These are phyloP conservation scores for Threskiornis aethiopicus DNA, from an alignment of 2,797 vertebrate genomes.

Conservation along the genomic window DNA sequence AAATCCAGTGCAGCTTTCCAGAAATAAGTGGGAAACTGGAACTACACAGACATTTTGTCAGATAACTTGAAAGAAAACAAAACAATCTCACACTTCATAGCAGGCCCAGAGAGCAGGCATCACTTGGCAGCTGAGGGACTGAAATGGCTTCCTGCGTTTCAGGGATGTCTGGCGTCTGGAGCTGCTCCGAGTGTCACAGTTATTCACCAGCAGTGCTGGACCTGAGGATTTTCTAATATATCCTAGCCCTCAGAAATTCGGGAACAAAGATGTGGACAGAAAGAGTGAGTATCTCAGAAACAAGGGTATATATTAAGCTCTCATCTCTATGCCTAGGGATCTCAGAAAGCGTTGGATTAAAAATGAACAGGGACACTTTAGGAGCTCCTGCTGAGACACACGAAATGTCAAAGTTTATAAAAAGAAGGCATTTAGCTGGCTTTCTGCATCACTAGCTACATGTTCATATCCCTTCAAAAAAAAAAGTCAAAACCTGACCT, in stretches of 20 bases:
- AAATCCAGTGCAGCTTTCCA: neutral
- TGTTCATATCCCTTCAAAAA: neutral
- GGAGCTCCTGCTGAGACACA: neutral
- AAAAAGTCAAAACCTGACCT: neutral
- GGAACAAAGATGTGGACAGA: neutral
- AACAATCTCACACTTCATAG: neutral
- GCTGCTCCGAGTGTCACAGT: rapidly evolving
- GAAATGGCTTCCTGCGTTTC: neutral
- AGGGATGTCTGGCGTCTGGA: neutral
- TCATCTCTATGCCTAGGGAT: neutral
- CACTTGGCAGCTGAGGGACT: neutral
- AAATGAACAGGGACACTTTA: neutral
- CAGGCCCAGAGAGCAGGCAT: neutral
- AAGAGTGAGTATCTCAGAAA: neutral
- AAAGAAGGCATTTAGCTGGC: neutral
- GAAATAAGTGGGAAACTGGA: neutral
- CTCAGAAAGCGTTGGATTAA: neutral
- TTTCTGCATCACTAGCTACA: neutral
- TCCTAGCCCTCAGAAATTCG: neutral
- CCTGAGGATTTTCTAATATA: neutral
- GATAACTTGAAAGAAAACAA: neutral
- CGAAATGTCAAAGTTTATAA: neutral
- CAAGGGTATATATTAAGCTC: neutral
- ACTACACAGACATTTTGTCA: neutral
- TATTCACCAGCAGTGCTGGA: neutral